Conservation (phyloP, 2,888 invertebrate species). For the Hydropsyche betteni region DNA sequence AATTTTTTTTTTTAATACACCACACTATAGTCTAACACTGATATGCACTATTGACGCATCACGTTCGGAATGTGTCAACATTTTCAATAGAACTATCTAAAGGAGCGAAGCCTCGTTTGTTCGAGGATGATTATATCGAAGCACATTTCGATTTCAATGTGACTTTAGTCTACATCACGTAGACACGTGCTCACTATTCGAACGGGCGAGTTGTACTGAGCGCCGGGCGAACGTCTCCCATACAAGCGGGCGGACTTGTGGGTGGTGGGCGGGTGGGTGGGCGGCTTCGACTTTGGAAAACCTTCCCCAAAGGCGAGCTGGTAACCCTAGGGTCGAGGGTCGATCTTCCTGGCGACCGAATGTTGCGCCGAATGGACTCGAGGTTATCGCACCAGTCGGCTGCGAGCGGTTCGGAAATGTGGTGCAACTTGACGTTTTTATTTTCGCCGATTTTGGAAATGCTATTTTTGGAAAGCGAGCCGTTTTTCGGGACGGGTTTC, state of each 20-base stretch:
- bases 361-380: neutral
- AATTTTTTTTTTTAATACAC: too few relatives aligned
- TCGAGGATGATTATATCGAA: neutral
- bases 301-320: constrained; percentile 17
- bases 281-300: constrained; percentile 17
- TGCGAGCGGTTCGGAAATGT: too few relatives aligned
- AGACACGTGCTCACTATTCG: neutral
- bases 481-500: too few relatives aligned
- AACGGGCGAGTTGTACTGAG: constrained; percentile 1
- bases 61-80: too few relatives aligned
- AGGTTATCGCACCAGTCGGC: too few relatives aligned
- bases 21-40: too few relatives aligned
- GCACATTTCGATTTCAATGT: constrained; percentile 24
- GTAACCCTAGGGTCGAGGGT: constrained; percentile 16
- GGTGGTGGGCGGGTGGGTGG: neutral
- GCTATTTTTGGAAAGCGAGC: too few relatives aligned
- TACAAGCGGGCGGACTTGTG: neutral
- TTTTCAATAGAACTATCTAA: too few relatives aligned
- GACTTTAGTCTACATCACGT: constrained; percentile 1
- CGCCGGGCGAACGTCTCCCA: neutral
- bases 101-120: neutral
- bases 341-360: neutral
- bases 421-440: too few relatives aligned
- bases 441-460: too few relatives aligned
- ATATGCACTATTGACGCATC: too few relatives aligned